These are phyloP conservation scores for Carapus acus DNA, from an alignment of 2,797 vertebrate genomes.

Conservation along the genomic window DNA sequence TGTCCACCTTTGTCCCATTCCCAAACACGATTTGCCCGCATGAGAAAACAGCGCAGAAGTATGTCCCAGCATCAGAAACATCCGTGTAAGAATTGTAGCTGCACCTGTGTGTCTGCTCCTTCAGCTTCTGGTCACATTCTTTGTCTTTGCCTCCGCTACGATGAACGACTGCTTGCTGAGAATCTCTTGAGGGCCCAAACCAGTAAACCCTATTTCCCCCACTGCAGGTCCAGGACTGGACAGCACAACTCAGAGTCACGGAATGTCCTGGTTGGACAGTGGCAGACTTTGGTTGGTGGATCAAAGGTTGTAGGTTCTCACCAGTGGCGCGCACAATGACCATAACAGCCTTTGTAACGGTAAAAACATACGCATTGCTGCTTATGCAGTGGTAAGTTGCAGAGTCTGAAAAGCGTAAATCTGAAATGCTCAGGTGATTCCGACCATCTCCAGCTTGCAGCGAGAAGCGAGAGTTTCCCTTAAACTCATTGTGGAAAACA, in stretches of 20 bases:
- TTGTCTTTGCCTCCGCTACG: conserved; percentile 14
- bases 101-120: conserved; percentile 27
- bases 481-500: conserved; percentile 21
- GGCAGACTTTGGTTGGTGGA: too few relatives aligned
- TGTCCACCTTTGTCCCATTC: too few relatives aligned
- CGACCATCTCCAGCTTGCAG: background rate
- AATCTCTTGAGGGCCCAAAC: too few relatives aligned
- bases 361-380: background rate
- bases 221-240: too few relatives aligned
- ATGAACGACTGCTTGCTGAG: too few relatives aligned
- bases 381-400: conserved; percentile 37
- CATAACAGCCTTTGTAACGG: background rate
- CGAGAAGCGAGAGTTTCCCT: conserved; percentile 10
- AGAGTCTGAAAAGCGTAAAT: conserved; percentile 29
- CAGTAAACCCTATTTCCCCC: too few relatives aligned
- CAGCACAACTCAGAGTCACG: too few relatives aligned
- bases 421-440: conserved; percentile 1
- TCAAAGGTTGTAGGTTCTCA: too few relatives aligned
- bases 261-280: conserved; percentile 14
- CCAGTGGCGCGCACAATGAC: conserved; percentile 11
- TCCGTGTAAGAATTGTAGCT: conserved; percentile 37
- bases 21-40: conserved; percentile 47
- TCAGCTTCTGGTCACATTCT: conserved; percentile 25
- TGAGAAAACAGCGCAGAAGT: conserved; percentile 44
- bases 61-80: conserved; percentile 21